Evolutionary conservation across 2,888 invertebrate genomes (phyloP).

Genomic region (Lasius fuliginosus): DNA sequence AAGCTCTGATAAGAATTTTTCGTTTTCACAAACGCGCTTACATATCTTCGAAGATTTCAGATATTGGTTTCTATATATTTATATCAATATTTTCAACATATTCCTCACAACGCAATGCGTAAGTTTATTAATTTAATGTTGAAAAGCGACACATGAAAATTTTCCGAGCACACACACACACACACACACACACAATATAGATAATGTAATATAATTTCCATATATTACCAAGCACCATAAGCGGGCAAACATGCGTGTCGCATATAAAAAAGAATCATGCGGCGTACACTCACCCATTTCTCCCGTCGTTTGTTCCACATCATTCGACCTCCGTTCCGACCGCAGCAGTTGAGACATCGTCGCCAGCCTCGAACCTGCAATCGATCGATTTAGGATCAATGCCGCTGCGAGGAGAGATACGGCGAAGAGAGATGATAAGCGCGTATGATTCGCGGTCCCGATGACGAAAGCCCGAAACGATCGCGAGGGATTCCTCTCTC

Average conservation of each 20-base stretch:
- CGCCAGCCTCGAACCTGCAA: neutral
- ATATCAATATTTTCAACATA: neutral
- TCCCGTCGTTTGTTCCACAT: neutral
- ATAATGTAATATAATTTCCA: neutral
- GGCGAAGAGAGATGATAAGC: neutral
- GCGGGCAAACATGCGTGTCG: neutral
- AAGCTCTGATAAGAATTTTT: neutral
- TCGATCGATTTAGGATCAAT: slow-evolving; percentile 18
- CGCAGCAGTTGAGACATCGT: slow-evolving; percentile 8
- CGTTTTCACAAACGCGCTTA: neutral
- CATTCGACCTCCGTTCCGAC: neutral
- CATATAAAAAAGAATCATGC: slow-evolving; percentile 21
- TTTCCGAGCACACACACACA: neutral
- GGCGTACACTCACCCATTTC: slow-evolving; percentile 32
- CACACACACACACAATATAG: too few relatives aligned
- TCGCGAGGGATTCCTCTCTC: slow-evolving; percentile 46
- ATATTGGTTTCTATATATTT: neutral
- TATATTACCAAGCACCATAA: neutral
- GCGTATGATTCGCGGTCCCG: neutral
- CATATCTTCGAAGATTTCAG: neutral
- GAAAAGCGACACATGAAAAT: neutral
- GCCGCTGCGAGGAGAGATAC: neutral
- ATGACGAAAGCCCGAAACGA: slow-evolving; percentile 29
- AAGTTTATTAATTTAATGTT: neutral
- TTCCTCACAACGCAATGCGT: neutral